Conservation (phyloP, 2,113 vertebrate genomes). For the Tonatia bakeri region DNA sequence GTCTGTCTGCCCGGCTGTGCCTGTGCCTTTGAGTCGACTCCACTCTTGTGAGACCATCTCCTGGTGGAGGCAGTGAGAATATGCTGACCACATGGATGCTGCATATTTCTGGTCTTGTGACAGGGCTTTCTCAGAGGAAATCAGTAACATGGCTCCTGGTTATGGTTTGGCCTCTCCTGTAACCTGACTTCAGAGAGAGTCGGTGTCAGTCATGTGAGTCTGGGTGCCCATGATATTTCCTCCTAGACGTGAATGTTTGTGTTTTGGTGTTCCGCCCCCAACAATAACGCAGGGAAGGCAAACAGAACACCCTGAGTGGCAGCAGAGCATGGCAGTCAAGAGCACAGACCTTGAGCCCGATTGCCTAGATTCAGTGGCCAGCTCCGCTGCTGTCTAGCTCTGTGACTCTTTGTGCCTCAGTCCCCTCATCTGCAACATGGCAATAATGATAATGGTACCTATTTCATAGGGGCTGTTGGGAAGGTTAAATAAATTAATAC, state of each 20-base stretch:
- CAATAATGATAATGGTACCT: not conserved
- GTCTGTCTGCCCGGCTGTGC: not conserved
- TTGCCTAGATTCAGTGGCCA: not conserved
- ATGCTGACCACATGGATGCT: not conserved
- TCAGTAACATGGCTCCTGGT: not conserved
- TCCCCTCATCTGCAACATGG: not conserved
- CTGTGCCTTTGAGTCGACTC: not conserved
- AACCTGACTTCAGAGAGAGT: not conserved
- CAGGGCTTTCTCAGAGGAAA: not conserved
- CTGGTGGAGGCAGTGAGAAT: not conserved
- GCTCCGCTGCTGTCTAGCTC: not conserved
- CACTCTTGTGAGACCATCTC: not conserved
- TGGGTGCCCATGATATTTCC: not conserved
- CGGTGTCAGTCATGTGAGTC: not conserved
- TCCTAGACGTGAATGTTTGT: not conserved
- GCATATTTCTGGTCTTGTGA: not conserved
- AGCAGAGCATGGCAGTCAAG: accelerated
- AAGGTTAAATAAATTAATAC: not conserved
- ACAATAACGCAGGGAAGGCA: not conserved
- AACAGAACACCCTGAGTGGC: not conserved
- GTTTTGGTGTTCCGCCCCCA: not conserved
- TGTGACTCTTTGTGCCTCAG: not conserved
- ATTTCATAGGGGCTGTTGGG: not conserved
- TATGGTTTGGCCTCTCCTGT: not conserved
- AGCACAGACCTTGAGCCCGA: not conserved